Conservation (phyloP, 2,888 invertebrate species). For the Tillus elongatus region DNA sequence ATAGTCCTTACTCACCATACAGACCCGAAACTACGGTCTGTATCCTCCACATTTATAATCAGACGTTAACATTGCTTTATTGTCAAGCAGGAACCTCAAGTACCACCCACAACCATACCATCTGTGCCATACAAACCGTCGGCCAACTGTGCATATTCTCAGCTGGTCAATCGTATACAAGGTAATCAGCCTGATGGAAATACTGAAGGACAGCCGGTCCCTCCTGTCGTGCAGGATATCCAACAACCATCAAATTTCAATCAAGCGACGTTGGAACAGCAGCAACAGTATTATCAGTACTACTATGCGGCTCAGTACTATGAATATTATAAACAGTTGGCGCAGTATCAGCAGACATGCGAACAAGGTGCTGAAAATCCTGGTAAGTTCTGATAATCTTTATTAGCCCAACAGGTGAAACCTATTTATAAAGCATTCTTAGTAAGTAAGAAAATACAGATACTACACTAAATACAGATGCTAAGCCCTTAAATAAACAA, state of each 20-base stretch:
- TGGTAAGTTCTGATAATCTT: too few relatives aligned
- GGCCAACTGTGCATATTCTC: constrained; percentile 79
- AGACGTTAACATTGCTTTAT: too few relatives aligned
- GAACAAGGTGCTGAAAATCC: constrained; percentile 25
- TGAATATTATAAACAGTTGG: constrained; percentile 39
- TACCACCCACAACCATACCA: too few relatives aligned
- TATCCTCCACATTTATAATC: too few relatives aligned
- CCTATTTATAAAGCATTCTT: too few relatives aligned
- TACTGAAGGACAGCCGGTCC: constrained; percentile 27
- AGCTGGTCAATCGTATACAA: constrained; percentile 78
- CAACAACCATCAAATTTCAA: constrained; percentile 30
- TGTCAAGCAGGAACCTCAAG: constrained; percentile 21
- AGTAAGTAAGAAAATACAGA: too few relatives aligned
- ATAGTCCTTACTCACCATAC: too few relatives aligned
- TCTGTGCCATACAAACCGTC: constrained; percentile 69
- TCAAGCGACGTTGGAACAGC: constrained; percentile 34
- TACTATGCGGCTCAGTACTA: constrained; percentile 39
- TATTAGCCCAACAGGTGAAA: too few relatives aligned
- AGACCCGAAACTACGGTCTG: too few relatives aligned
- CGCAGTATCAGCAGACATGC: constrained; percentile 28
- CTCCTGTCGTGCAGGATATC: constrained; percentile 37
- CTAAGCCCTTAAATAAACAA: too few relatives aligned
- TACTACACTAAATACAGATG: too few relatives aligned
- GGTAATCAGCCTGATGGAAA: constrained; percentile 42
- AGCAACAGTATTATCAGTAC: constrained; percentile 39